These are phyloP conservation scores for Platycheirus albimanus DNA, from an alignment of 2,888 invertebrate species.

Conservation along the genomic window DNA sequence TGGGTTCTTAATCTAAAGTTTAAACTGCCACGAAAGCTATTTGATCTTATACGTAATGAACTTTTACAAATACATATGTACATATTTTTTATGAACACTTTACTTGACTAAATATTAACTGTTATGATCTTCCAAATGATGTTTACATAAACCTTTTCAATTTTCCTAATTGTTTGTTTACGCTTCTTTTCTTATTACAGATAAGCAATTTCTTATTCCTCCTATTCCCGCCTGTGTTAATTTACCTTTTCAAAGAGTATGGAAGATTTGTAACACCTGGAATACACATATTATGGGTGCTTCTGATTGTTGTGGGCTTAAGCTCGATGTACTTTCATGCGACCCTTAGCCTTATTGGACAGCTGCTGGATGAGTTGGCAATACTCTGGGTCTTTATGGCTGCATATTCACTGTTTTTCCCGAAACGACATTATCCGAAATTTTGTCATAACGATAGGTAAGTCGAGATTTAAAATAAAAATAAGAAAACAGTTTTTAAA, in stretches of 20 bases:
- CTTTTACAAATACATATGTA: too few relatives aligned
- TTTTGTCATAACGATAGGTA: constrained; percentile 87
- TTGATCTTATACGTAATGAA: too few relatives aligned
- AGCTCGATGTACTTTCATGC: constrained; percentile 94
- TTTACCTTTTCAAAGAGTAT: constrained; percentile 90
- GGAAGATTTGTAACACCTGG: constrained; percentile 89
- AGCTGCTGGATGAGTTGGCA: constrained; percentile 91
- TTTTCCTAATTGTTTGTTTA: background rate
- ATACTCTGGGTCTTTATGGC: constrained; percentile 93
- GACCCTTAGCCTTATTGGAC: constrained; percentile 91
- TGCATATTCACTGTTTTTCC: constrained; percentile 89
- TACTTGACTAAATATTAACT: too few relatives aligned
- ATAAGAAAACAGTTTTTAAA: too few relatives aligned
- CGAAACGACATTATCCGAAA: constrained; percentile 87
- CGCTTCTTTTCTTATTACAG: constrained; percentile 83
- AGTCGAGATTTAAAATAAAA: constrained; percentile 76
- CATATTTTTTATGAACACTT: too few relatives aligned
- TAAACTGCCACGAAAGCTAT: too few relatives aligned
- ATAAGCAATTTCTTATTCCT: constrained; percentile 91
- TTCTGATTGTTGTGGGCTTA: constrained; percentile 90
- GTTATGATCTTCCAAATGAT: too few relatives aligned
- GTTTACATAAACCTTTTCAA: too few relatives aligned
- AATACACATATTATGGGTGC: constrained; percentile 91
- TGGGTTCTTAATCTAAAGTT: too few relatives aligned
- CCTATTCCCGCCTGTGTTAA: constrained; percentile 89